Percentiles rank a stretch among this genome's conserved stretches.
Conservation (phyloP, 2,888 invertebrate genomes). For the Mythimna ferrago region DNA sequence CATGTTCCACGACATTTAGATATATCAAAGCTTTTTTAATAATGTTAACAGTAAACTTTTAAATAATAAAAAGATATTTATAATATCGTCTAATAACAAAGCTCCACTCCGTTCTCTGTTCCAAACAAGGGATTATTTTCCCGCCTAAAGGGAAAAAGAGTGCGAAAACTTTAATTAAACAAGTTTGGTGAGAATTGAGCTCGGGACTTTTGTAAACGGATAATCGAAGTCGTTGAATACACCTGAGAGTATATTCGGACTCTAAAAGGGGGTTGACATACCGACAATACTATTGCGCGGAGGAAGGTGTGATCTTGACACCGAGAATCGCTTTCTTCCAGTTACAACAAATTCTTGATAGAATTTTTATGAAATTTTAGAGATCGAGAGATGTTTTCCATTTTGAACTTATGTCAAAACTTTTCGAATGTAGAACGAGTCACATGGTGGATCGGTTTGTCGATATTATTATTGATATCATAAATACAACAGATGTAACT, state of each 20-base stretch:
- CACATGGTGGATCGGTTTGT: slow-evolving; percentile 26
- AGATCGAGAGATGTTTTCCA: slow-evolving; percentile 37
- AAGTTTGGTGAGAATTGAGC: slow-evolving; percentile 89
- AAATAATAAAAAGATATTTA: background rate
- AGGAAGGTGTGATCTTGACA: slow-evolving; percentile 61
- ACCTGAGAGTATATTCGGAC: slow-evolving; percentile 82
- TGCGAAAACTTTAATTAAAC: slow-evolving; percentile 91
- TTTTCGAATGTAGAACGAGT: slow-evolving; percentile 43
- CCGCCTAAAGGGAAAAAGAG: slow-evolving; percentile 90
- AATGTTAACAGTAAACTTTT: background rate
- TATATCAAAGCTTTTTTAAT: background rate
- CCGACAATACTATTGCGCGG: slow-evolving; percentile 65
- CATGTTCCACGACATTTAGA: too few relatives aligned
- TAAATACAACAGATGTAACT: background rate
- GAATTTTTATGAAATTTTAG: slow-evolving; percentile 59
- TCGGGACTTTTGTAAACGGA: slow-evolving; percentile 88
- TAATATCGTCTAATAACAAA: background rate
- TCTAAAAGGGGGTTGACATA: slow-evolving; percentile 73
- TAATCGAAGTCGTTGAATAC: slow-evolving; percentile 87
- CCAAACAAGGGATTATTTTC: slow-evolving; percentile 86
- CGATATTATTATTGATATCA: slow-evolving; percentile 2
- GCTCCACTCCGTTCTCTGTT: slow-evolving; percentile 70
- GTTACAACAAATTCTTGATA: slow-evolving; percentile 41
- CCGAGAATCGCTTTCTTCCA: slow-evolving; percentile 52
- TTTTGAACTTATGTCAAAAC: slow-evolving; percentile 33